These are phyloP conservation scores for Myopa tessellatipennis DNA, from an alignment of 2,888 invertebrate genomes.

Conservation along the genomic window DNA sequence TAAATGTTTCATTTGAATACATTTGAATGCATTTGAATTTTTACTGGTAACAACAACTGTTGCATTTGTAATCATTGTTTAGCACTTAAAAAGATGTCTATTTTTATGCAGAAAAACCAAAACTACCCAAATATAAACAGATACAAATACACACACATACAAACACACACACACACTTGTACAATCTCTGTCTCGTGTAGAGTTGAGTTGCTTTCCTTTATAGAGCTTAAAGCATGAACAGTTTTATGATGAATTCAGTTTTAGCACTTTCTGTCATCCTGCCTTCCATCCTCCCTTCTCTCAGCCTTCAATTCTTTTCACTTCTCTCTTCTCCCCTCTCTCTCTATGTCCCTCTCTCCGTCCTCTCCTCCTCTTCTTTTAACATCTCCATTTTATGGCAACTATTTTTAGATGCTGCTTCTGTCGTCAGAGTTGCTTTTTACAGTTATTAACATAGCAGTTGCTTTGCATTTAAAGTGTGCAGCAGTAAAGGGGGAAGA, in stretches of 20 bases:
- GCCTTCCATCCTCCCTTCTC: neutral
- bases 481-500: neutral
- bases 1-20: too few relatives aligned
- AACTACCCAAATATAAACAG: neutral
- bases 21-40: too few relatives aligned
- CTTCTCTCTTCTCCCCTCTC: neutral
- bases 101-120: too few relatives aligned
- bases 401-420: neutral
- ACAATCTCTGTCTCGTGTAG: too few relatives aligned
- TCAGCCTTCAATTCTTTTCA: neutral
- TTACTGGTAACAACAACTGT: too few relatives aligned
- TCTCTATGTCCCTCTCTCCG: neutral
- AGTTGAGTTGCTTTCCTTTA: too few relatives aligned
- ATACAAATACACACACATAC: conserved; percentile 7
- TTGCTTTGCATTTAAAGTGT: neutral
- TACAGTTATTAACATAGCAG: neutral
- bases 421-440: neutral
- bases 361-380: neutral
- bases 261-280: too few relatives aligned
- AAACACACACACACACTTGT: neutral
- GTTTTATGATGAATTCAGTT: neutral
- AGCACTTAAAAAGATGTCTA: too few relatives aligned
- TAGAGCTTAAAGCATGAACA: neutral
- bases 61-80: too few relatives aligned
- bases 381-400: neutral